phyloP scores from a whole-genome alignment of 2,888 invertebrate genomes.

The Melieria omissa region DNA sequence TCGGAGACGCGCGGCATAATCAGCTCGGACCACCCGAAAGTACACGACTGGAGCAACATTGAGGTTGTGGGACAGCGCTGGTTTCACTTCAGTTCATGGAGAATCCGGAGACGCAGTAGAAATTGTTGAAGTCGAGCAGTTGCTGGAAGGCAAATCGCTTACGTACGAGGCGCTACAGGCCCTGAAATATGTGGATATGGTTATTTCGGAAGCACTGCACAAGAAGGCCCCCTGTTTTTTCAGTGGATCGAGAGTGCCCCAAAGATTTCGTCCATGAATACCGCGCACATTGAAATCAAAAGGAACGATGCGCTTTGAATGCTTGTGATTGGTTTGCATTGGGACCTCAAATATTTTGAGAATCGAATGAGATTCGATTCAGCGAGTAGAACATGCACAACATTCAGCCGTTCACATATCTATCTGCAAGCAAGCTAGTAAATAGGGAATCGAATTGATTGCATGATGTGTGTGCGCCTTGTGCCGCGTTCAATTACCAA shows the following conservation, averaged over 20 bases:
- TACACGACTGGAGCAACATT: conserved; percentile 64
- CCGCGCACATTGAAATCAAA: conserved; percentile 56
- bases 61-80: conserved; percentile 72
- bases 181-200: conserved; percentile 72
- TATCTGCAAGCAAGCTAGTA: conserved; percentile 68
- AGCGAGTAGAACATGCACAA: conserved; percentile 70
- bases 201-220: conserved; percentile 69
- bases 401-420: conserved; percentile 67
- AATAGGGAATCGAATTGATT: too few relatives aligned
- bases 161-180: conserved; percentile 70
- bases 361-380: conserved; percentile 72
- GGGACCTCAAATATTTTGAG: conserved; percentile 69
- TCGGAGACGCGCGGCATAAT: conserved; percentile 68
- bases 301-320: conserved; percentile 57
- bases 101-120: conserved; percentile 71
- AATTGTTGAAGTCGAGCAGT: conserved; percentile 66
- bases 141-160: conserved; percentile 67
- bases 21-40: conserved; percentile 48
- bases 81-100: conserved; percentile 71
- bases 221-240: conserved; percentile 69
- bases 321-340: conserved; percentile 68
- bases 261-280: conserved; percentile 68
- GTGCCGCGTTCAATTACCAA: too few relatives aligned
- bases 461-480: too few relatives aligned
- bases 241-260: conserved; percentile 69